Evolutionary conservation across 2,888 invertebrate species (phyloP), one percentile per base, ranked within the genome.

Genomic region (Empis stercorea): DNA sequence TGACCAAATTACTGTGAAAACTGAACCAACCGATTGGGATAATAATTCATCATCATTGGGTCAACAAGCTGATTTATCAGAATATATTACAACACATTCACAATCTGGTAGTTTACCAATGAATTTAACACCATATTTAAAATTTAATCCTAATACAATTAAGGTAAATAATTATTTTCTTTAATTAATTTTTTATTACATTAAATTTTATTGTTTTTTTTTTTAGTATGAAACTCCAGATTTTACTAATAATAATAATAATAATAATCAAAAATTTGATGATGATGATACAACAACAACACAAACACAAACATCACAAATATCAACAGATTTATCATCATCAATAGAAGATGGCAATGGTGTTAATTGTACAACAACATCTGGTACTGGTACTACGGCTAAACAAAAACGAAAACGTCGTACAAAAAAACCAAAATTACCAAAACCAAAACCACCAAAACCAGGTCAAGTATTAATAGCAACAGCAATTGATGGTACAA

Each of bases 391-490:
- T 20, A 51, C n/a, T n/a, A 48, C 10, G 50, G 48, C 54, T 11
- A 53, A 62, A 46, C 60, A 55, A 64, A 46, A 57, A 47, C 27
- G 56, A 49, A 85, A 84, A 72, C 83, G 84, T 71, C 84, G 83
- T 59, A 81, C 83, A 66, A 84, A 84, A 73, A 85, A 85, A 70
- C 40, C 40, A 40, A 85, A 85, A 64, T 79, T 84, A 0, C 78
- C 83, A 2, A 84, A 84, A 62, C 84, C 84, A 1, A 79, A 81
- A 60, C 78, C 80, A 54, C 84, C 84, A n/a, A 81, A 84, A 69
- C 85, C 84, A 1, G 85, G 85, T 0, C 83, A 83, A 63, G 84
- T 86, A 14, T 77, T 82, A 55, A 84, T 86, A 48, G 80, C 84
- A 0, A 79, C 80, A 0, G 81, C 84, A 0, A 63, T 82, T 0